phyloP scores from a whole-genome alignment of 2,888 invertebrate species.

The Mesorhabditis spiculigera region DNA sequence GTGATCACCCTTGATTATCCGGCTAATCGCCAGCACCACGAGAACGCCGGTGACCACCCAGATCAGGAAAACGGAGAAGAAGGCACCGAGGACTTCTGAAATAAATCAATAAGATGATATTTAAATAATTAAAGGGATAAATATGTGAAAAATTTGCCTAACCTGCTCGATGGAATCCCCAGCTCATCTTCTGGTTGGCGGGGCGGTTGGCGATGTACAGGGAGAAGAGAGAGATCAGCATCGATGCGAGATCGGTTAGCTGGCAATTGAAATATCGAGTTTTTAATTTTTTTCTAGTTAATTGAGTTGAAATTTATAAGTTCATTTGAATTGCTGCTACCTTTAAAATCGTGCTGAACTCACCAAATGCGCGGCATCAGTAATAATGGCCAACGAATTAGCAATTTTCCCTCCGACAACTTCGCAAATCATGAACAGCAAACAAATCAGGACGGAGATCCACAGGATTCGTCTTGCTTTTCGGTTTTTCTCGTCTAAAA shows the following conservation, averaged over 20 bases:
- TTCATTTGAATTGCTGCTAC: no score
- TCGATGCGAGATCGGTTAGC: constrained; percentile 93
- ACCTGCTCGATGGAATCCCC: constrained; percentile 89
- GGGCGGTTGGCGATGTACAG: constrained; percentile 81
- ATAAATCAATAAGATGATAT: no score
- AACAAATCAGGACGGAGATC: constrained; percentile 49
- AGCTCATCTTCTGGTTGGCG: constrained; percentile 82
- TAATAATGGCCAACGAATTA: constrained; percentile 79
- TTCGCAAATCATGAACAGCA: constrained; percentile 56
- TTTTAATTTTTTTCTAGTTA: no score
- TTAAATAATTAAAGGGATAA: no score
- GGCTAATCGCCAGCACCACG: constrained; percentile 84
- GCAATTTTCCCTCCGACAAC: constrained; percentile 67
- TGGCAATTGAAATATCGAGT: constrained; percentile 16
- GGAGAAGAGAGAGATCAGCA: constrained; percentile 95
- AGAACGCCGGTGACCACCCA: constrained; percentile 96
- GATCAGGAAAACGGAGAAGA: constrained; percentile 89
- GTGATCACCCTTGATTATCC: constrained; percentile 77
- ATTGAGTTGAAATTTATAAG: no score
- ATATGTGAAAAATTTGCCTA: constrained; percentile 11
- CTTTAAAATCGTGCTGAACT: background rate
- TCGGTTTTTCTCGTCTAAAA: background rate
- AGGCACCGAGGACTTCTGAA: constrained; percentile 84
- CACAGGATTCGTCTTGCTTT: constrained; percentile 47
- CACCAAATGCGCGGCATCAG: constrained; percentile 89